Conservation (phyloP, 1,140 invertebrate genomes). For the Papilio xuthus region DNA sequence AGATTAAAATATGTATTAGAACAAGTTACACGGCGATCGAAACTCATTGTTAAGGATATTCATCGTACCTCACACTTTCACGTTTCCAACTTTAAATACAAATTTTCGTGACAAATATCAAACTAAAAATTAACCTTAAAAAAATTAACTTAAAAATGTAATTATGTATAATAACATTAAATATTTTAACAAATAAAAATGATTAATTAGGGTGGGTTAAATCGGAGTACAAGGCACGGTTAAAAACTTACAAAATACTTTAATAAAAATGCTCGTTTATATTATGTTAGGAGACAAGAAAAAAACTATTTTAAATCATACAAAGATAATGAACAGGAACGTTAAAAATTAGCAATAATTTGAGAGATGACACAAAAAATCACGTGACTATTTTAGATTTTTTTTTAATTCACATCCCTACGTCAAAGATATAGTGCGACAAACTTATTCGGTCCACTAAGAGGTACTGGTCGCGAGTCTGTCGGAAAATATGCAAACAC, state of each 20-base stretch:
- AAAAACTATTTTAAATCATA: neutral
- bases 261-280: neutral
- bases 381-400: neutral
- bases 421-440: neutral
- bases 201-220: slow-evolving; percentile 25
- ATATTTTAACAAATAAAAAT: slow-evolving; percentile 27
- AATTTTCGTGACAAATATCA: neutral
- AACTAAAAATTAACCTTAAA: slow-evolving; percentile 13
- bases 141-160: slow-evolving; percentile 9
- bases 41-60: neutral
- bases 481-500: neutral
- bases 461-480: neutral
- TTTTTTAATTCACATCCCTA: too few species aligned
- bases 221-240: slow-evolving; percentile 25
- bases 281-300: neutral
- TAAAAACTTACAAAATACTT: neutral
- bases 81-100: neutral
- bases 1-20: too few species aligned
- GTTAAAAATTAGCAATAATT: slow-evolving; percentile 21
- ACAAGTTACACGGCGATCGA: neutral
- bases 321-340: neutral
- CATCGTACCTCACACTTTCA: neutral
- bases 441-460: neutral
- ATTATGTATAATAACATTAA: slow-evolving; percentile 24
- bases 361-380: neutral